Conservation (phyloP, 2,113 vertebrate species). For the Triplophysa rosa region DNA sequence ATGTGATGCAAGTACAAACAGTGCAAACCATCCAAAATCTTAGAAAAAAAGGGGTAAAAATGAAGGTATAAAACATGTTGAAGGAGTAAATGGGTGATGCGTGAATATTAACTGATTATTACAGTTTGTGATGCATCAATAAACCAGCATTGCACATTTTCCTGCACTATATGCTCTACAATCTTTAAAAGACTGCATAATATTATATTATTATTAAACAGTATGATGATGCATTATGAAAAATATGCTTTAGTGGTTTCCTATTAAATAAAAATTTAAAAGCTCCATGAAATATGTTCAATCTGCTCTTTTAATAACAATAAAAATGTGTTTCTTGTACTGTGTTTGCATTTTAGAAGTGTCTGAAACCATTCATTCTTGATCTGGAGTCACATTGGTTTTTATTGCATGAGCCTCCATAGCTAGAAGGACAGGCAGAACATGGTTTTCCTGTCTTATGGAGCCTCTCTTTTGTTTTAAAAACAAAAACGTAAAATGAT, state of each 20-base stretch:
- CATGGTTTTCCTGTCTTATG: constrained; percentile 80
- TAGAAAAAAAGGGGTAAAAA: not conserved
- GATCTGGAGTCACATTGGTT: constrained; percentile 81
- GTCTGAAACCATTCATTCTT: constrained; percentile 68
- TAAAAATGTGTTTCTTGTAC: not conserved
- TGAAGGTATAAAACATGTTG: not conserved
- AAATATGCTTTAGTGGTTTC: constrained; percentile 6
- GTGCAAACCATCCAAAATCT: constrained; percentile 57
- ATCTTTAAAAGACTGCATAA: not conserved
- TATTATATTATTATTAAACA: not conserved
- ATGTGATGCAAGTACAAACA: constrained; percentile 2
- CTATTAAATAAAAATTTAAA: not conserved
- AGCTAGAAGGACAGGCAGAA: constrained; percentile 83
- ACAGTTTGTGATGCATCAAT: not conserved
- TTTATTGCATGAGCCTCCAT: constrained; percentile 80
- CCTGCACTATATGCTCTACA: not conserved
- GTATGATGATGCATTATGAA: not conserved
- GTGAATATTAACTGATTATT: not conserved
- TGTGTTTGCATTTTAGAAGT: not conserved
- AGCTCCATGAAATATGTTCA: not conserved
- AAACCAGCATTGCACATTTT: not conserved
- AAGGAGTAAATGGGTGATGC: not conserved
- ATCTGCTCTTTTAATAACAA: not conserved
- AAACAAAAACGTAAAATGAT: too few relatives aligned
- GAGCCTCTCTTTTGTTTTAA: constrained; percentile 69